Percentiles rank a stretch among this genome's conserved stretches.
phyloP scores from a whole-genome alignment of 2,113 vertebrate species.

The Syrrhaptes paradoxus region DNA sequence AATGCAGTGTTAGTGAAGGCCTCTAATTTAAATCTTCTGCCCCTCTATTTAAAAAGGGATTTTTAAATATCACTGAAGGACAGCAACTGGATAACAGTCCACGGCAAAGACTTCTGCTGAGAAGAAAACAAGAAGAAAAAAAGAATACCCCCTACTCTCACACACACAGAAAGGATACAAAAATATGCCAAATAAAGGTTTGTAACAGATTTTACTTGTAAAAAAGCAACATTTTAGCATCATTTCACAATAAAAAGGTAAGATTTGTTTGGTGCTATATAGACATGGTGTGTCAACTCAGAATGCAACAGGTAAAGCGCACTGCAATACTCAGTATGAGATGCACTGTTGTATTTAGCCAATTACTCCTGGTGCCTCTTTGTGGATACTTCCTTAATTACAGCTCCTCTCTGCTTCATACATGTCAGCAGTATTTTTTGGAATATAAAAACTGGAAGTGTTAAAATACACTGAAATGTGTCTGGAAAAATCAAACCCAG shows the following conservation, averaged over 20 bases:
- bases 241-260: neutral
- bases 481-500: neutral
- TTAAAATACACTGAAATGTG: neutral
- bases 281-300: neutral
- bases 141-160: neutral
- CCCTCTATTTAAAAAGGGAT: neutral
- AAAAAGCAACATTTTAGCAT: neutral
- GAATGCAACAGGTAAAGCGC: neutral
- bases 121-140: neutral
- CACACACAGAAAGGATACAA: neutral
- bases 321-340: neutral
- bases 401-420: neutral
- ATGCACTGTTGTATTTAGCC: neutral
- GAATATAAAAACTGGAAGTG: neutral
- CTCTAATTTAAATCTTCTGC: neutral
- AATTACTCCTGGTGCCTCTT: neutral
- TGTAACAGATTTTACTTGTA: slow-evolving; percentile 28
- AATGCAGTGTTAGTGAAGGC: neutral
- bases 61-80: neutral
- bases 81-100: neutral
- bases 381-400: neutral
- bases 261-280: neutral
- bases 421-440: neutral
- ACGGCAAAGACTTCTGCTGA: neutral
- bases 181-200: neutral